Base-by-base conservation (phyloP, 2,113 vertebrate species). In the Eclectus roratus region DNA sequence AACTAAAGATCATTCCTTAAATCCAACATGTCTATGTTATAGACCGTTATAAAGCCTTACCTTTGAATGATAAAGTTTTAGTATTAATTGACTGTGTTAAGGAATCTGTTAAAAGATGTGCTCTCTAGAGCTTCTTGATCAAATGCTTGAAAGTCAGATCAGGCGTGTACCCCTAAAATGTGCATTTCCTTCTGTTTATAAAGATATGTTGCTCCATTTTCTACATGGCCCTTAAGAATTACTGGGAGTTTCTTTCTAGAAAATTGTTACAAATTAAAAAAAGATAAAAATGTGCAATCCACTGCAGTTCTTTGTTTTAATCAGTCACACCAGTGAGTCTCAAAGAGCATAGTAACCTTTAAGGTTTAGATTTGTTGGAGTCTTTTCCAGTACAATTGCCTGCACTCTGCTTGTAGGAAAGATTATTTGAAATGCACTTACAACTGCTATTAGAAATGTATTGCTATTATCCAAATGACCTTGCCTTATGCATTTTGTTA, bases 401-500 rank as follows among this genome's bases (percentile, higher is more conserved):
- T 83, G 29, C 35, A 74, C 60, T 87, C 80, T 74, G 53, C 71
- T 95, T 83, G 66, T 35, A 58, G 88, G 73, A 77, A 93, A 85
- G 64, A 33, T 39, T 53, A 47, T 85, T 64, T 78, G 27, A 88
- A 94, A 90, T 78, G 50, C 47, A 78, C 52, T 86, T 78, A 60
- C 1, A 4, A 70, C 66, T 92, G 47, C 76, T 73, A 78, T 93
- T 88, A 88, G 80, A 82, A 49, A 73, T 69, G 24, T 39, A 43
- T 78, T 29, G 60, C 94, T 95, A 17, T 93, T 85, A 70, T 55
- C 83, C 78, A 82, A 86, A 49, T 78, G n/a, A 79, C 31, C 43
- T 92, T 86, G 27, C 47, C 29, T 91, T 93, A 46, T 80, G 70
- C 33, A 88, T 96, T 89, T 87, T 91, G 46, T 64, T 89, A 93